Evolutionary conservation across 2,797 vertebrate species (phyloP).

Genomic region (Decapterus maruadsi): DNA sequence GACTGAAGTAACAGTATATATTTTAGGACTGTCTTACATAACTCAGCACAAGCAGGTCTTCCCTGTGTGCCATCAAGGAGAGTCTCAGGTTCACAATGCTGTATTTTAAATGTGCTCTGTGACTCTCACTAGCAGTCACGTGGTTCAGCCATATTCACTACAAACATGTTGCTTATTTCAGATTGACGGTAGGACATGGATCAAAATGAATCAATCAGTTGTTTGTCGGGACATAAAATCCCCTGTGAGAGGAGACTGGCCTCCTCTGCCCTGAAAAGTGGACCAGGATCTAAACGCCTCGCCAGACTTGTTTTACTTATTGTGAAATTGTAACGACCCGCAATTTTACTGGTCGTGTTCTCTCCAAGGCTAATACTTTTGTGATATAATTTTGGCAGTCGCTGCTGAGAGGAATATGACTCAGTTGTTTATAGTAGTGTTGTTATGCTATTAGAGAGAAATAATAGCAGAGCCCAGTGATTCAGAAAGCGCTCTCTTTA

Average conservation of each 20-base stretch:
- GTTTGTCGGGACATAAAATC: conserved; percentile 15
- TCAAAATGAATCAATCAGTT: conserved; percentile 30
- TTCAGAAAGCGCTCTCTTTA: conserved; percentile 78
- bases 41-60: neutral
- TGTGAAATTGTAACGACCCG: conserved; percentile 44
- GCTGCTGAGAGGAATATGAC: conserved; percentile 58
- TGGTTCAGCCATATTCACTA: neutral
- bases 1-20: too few relatives aligned
- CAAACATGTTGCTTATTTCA: conserved; percentile 3
- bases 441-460: conserved; percentile 74
- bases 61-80: neutral
- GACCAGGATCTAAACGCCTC: conserved; percentile 47
- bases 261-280: conserved; percentile 20
- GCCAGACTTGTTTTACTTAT: conserved; percentile 54
- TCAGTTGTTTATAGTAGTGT: conserved; percentile 69
- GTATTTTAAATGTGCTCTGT: neutral
- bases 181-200: conserved; percentile 12
- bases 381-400: conserved; percentile 59
- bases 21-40: neutral
- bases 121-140: neutral
- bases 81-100: too few relatives aligned
- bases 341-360: conserved; percentile 54
- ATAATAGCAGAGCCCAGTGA: conserved; percentile 79
- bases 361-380: conserved; percentile 49
- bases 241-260: conserved; percentile 17